phyloP scores from a whole-genome alignment of 2,113 vertebrate genomes.

The Misgurnus mizolepis region DNA sequence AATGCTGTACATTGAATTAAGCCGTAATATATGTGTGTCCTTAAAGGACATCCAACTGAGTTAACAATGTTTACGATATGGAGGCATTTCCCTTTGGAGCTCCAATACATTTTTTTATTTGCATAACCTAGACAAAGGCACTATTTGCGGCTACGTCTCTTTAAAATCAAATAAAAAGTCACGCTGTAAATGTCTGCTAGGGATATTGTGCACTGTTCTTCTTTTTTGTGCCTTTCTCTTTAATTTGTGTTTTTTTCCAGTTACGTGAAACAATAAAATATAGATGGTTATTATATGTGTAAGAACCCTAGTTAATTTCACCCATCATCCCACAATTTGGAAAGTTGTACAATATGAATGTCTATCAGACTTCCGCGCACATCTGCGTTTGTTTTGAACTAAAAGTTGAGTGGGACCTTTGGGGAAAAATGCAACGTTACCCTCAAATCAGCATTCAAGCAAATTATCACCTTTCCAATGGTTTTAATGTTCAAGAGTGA shows the following conservation, averaged over 20 bases:
- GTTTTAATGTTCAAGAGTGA: neutral
- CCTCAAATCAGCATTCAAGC: neutral
- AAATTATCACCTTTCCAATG: neutral
- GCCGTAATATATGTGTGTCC: conserved; percentile 80
- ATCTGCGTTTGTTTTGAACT: conserved; percentile 16
- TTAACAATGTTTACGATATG: conserved; percentile 76
- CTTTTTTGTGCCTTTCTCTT: neutral
- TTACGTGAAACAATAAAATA: neutral
- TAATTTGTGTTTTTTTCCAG: neutral
- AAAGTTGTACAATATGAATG: neutral
- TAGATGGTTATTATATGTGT: neutral
- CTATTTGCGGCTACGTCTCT: neutral
- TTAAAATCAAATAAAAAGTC: too few relatives aligned
- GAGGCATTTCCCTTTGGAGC: conserved; percentile 70
- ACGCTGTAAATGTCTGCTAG: too few relatives aligned
- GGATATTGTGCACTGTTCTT: too few relatives aligned
- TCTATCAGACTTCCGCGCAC: neutral
- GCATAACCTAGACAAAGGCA: neutral
- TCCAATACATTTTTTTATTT: neutral
- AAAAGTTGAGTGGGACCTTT: neutral
- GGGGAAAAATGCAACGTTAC: neutral
- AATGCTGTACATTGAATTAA: conserved; percentile 85
- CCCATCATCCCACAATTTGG: too few relatives aligned
- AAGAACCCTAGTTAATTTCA: neutral
- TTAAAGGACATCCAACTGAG: conserved; percentile 73